Percentiles rank a stretch among this genome's conserved stretches.
These are phyloP conservation scores for Empidonax traillii DNA, from an alignment of 2,113 vertebrate species.

Conservation along the genomic window DNA sequence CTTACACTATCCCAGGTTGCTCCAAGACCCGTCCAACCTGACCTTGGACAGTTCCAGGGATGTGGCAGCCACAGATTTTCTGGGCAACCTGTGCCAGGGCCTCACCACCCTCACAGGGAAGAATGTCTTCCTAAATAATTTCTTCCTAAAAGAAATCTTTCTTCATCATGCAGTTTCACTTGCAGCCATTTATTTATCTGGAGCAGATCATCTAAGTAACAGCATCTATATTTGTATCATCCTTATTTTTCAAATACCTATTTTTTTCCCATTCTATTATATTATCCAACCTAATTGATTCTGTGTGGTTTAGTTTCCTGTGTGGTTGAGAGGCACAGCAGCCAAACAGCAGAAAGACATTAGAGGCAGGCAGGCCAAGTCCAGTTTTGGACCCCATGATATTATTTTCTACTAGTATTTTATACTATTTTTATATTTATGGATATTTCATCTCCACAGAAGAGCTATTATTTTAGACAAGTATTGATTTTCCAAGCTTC, in stretches of 20 bases:
- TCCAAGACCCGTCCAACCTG: accelerated
- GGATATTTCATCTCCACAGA: background rate
- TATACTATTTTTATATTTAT: background rate
- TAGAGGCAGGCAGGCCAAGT: background rate
- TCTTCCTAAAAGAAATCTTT: background rate
- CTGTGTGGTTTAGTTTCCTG: background rate
- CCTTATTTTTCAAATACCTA: background rate
- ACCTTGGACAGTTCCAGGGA: background rate
- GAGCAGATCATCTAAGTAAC: background rate
- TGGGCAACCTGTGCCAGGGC: background rate
- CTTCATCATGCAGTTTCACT: background rate
- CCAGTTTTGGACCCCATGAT: background rate
- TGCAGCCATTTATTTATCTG: background rate
- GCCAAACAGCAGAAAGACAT: background rate
- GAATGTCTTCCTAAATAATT: background rate
- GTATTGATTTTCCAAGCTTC: background rate
- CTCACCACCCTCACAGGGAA: accelerated
- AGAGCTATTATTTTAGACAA: background rate
- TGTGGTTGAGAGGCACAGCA: background rate
- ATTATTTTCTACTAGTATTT: background rate
- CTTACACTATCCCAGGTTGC: accelerated
- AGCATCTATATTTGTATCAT: background rate
- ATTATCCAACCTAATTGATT: background rate
- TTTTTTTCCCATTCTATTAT: background rate
- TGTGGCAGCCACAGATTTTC: background rate